These are phyloP conservation scores for Diphyllodes magnificus DNA, from an alignment of 2,113 vertebrate species.

Conservation along the genomic window DNA sequence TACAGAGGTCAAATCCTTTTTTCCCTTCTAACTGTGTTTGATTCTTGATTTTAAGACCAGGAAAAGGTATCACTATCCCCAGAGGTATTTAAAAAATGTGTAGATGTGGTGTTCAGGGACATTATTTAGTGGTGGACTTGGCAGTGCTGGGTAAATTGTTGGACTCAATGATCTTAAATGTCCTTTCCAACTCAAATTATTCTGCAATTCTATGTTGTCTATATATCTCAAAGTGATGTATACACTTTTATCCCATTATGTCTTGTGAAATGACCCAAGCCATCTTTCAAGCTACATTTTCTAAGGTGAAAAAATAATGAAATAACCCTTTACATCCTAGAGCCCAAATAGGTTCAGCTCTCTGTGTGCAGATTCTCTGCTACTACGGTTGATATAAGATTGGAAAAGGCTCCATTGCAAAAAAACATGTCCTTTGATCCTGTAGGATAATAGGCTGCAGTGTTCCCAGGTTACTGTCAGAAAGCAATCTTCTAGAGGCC, in stretches of 20 bases:
- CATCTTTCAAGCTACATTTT: background rate
- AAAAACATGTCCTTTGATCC: conserved; percentile 18
- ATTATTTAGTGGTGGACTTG: background rate
- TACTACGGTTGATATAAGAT: background rate
- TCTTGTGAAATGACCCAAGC: background rate
- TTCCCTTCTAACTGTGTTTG: too few species aligned
- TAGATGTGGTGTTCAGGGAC: background rate
- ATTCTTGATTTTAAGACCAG: too few species aligned
- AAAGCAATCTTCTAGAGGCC: conserved; percentile 41
- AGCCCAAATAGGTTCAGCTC: background rate
- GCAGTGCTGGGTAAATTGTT: background rate
- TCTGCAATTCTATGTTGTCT: background rate
- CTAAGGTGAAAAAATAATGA: background rate
- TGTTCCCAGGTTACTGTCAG: background rate
- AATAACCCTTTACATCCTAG: background rate
- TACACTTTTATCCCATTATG: background rate
- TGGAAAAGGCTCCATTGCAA: background rate
- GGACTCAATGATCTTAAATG: background rate
- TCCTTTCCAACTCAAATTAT: background rate
- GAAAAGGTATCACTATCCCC: background rate
- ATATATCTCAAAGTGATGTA: background rate
- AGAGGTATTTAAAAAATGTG: background rate
- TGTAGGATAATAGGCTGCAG: conserved; percentile 6
- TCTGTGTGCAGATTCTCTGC: background rate
- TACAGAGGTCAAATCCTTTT: too few species aligned